Base-by-base conservation (phyloP, 2,797 vertebrate species). In the Cuculus canorus region DNA sequence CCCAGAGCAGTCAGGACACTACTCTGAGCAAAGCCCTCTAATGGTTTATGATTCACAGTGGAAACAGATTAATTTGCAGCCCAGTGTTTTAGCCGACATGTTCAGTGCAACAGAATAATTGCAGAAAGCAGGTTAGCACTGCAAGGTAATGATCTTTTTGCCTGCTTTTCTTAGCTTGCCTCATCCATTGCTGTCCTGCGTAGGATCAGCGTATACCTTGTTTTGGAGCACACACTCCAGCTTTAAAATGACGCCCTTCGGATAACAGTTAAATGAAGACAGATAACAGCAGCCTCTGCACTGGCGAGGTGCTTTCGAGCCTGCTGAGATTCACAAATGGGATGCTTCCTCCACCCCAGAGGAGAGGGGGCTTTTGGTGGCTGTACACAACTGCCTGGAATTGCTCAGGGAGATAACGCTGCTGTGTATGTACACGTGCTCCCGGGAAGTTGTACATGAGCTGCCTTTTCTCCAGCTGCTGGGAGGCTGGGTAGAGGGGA, bases 171-270 rank as follows among this genome's bases (percentile, higher is more conserved):
- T 82, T 80, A 95, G 96, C 63, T 53, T 85, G 86, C 78, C 90
- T 96, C 95, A 92, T 91, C 94, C 82, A 93, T 94, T 7, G 48
- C 91, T 92, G 95, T 95, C 97, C 94, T 54, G 43, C 3, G 14
- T 70, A 56, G 86, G 81, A 95, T 96, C 96, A 95, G 94, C 78
- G 92, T 78, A 71, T 88, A 90, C 75, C 91, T 97, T 93, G 82
- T 92, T 97, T 90, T 66, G 19, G 33, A 88, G 86, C 89, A 94
- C 95, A 90, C 68, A 57, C 95, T 82, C 95, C 96, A 95, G 56
- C 93, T 96, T 85, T 94, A 93, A 96, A 97, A 35, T 75, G 43
- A 94, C 94, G 75, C 93, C 90, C 93, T 93, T 77, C 1, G 23
- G 88, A 41, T 69, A 93, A 75, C 0, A 22, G 75, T 48, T 70